A percentile compares a stretch with the other conserved stretches of the same genome.
Conservation (phyloP, 2,797 vertebrate genomes). For the Sebastes kiyomatsui region DNA sequence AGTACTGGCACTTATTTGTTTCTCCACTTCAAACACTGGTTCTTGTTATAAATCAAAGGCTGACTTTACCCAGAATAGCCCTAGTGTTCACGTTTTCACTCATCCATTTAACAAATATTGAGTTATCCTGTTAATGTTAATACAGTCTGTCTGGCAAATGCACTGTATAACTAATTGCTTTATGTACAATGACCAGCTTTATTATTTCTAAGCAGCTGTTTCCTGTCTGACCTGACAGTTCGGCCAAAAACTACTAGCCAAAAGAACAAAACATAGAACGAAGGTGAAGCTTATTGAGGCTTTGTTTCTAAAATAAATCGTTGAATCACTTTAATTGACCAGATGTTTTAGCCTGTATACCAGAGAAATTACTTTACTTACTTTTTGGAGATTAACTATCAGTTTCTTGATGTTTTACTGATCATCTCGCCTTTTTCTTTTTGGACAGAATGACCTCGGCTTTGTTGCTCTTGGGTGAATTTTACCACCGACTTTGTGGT, state of each 20-base stretch:
- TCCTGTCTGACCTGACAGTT: constrained; percentile 24
- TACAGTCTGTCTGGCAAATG: background rate
- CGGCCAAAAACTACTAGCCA: background rate
- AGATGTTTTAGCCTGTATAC: background rate
- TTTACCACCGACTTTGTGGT: background rate
- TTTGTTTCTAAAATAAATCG: background rate
- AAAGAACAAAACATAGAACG: background rate
- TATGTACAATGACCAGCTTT: constrained; percentile 1
- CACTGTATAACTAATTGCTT: constrained; percentile 15
- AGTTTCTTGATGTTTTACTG: constrained; percentile 30
- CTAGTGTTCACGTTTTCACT: background rate
- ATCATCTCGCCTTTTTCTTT: background rate
- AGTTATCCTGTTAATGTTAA: constrained; percentile 9
- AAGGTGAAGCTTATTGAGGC: background rate
- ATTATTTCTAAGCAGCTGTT: constrained; percentile 50
- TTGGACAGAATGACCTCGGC: background rate
- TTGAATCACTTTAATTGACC: constrained; percentile 28
- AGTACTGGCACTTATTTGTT: too few species aligned
- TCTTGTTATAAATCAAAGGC: background rate
- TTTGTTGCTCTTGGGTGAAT: background rate
- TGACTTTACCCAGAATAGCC: background rate
- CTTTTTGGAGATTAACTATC: constrained; percentile 27
- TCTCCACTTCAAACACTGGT: too few species aligned
- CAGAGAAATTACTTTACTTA: constrained; percentile 15
- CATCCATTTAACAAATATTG: background rate